Conservation (phyloP, 2,113 vertebrate genomes). For the Cheirogaleus medius region DNA sequence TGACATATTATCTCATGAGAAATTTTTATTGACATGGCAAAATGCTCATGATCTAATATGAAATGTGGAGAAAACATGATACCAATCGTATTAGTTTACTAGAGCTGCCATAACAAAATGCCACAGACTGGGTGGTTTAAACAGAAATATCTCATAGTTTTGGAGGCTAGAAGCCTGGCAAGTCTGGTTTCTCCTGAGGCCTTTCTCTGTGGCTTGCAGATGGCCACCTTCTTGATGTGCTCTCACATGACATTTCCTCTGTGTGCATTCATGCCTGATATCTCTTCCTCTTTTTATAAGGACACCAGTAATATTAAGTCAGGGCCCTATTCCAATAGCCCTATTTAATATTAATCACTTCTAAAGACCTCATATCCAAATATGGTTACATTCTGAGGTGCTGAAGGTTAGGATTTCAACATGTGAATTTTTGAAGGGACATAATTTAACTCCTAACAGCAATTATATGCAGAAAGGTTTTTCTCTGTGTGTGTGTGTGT, state of each 20-base stretch:
- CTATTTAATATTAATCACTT: neutral
- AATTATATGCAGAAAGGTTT: neutral
- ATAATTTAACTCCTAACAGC: neutral
- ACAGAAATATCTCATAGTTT: neutral
- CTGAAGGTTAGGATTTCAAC: neutral
- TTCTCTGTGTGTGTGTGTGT: neutral
- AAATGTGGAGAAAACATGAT: neutral
- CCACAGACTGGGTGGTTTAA: neutral
- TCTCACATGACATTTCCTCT: neutral
- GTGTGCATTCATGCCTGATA: neutral
- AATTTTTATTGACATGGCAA: neutral
- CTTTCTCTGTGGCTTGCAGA: rapidly evolving
- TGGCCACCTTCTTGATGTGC: neutral
- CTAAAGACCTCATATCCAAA: neutral
- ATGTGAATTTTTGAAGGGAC: neutral
- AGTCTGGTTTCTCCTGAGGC: neutral
- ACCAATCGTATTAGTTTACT: neutral
- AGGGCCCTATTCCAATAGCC: neutral
- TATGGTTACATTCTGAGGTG: neutral
- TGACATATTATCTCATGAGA: neutral
- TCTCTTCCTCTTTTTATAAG: neutral
- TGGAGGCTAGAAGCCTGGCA: neutral
- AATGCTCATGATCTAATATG: neutral
- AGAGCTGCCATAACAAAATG: neutral
- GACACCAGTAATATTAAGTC: too few species aligned